phyloP scores from a whole-genome alignment of 2,113 vertebrate species.

The Neogobius melanostomus region DNA sequence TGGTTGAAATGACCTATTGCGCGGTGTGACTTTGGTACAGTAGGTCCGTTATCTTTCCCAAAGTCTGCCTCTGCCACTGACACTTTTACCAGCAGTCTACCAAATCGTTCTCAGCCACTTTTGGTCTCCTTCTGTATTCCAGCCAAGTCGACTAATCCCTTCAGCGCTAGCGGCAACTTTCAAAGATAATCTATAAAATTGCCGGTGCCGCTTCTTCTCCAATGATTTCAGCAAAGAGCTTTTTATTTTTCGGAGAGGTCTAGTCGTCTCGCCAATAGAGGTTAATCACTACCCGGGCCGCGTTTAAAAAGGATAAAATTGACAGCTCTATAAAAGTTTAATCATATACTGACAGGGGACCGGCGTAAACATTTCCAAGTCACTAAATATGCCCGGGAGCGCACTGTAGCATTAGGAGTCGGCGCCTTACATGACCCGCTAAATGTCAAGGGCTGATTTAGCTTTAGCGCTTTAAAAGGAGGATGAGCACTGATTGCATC shows the following conservation, averaged over 20 bases:
- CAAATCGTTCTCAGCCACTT: not conserved
- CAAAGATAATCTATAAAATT: constrained; percentile 2
- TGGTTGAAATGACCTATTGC: no score
- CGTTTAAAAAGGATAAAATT: not conserved
- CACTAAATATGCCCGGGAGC: not conserved
- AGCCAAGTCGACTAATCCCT: not conserved
- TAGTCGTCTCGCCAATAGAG: not conserved
- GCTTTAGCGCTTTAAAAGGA: not conserved
- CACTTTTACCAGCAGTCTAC: not conserved
- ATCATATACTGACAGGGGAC: not conserved
- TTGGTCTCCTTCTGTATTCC: not conserved
- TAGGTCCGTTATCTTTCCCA: no score
- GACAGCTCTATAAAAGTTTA: constrained; percentile 1
- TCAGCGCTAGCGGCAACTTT: not conserved
- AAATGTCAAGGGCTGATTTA: constrained; percentile 10
- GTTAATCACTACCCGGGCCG: not conserved
- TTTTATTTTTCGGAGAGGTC: not conserved
- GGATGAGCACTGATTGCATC: not conserved
- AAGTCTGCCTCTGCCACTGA: no score
- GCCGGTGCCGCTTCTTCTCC: not conserved
- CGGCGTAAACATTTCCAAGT: not conserved
- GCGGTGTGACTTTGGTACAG: no score
- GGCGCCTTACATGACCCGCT: not conserved
- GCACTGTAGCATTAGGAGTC: not conserved
- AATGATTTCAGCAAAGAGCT: not conserved